These are phyloP conservation scores for Pelvicachromis taeniatus DNA, from an alignment of 2,113 vertebrate species.

Conservation along the genomic window DNA sequence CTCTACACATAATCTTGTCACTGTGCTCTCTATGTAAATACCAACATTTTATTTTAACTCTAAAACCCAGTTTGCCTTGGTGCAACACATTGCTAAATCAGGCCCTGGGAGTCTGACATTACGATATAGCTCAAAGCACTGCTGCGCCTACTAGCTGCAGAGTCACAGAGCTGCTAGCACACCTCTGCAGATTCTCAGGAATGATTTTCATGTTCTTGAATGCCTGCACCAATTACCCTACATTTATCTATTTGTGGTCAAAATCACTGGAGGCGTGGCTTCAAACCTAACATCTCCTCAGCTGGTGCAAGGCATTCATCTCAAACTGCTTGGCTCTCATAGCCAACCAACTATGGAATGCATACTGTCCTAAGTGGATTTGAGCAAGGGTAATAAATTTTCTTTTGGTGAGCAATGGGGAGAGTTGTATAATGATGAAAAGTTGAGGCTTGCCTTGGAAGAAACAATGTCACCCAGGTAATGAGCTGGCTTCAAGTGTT, in stretches of 20 bases:
- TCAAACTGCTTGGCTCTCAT: slow-evolving; percentile 61
- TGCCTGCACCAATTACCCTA: not conserved
- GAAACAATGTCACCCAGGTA: slow-evolving; percentile 77
- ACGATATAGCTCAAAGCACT: not conserved
- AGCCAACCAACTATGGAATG: slow-evolving; percentile 81
- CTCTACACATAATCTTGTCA: not conserved
- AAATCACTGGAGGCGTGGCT: not conserved
- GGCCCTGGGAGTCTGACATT: not conserved
- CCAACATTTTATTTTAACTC: not conserved
- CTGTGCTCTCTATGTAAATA: not conserved
- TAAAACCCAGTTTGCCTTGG: not conserved
- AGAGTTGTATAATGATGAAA: slow-evolving; percentile 81
- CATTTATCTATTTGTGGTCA: not conserved
- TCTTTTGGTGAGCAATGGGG: slow-evolving; percentile 78
- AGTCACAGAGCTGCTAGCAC: not conserved
- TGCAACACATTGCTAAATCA: not conserved
- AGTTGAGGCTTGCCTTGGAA: slow-evolving; percentile 86
- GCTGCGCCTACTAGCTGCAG: not conserved
- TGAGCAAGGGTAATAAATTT: slow-evolving; percentile 82
- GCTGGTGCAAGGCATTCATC: slow-evolving; percentile 51
- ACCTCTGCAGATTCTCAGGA: not conserved
- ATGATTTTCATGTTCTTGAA: not conserved
- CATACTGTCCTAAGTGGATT: slow-evolving; percentile 79
- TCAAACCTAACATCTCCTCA: slow-evolving; percentile 37
- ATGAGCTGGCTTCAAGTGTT: slow-evolving; percentile 71